Percentiles rank a stretch among this genome's conserved stretches.
Evolutionary conservation across 2,888 invertebrate species (phyloP).

Genomic region (Hipparchia semele): DNA sequence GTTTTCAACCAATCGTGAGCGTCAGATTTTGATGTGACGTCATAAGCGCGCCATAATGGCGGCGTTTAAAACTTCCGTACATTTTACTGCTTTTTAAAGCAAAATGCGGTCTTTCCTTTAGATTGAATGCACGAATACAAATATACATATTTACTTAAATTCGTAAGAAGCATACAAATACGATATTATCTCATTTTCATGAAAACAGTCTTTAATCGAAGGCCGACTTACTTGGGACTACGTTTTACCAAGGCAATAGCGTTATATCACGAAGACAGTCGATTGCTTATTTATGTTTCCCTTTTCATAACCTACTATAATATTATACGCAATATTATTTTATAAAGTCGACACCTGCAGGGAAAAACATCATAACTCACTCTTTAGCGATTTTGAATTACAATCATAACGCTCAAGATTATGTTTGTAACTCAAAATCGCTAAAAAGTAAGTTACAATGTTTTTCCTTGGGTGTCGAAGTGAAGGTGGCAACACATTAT

Average conservation of each 20-base stretch:
- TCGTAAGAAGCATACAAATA: conserved; percentile 43
- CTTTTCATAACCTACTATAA: conserved; percentile 14
- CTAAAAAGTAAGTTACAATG: too few species aligned
- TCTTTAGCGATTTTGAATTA: too few species aligned
- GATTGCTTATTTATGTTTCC: conserved; percentile 24
- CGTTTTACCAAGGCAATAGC: conserved; percentile 39
- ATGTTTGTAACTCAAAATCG: too few species aligned
- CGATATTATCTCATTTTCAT: conserved; percentile 32
- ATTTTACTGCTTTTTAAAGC: not conserved
- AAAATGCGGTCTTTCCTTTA: not conserved
- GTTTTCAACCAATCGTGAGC: too few species aligned
- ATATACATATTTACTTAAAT: conserved; percentile 34
- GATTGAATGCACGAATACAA: not conserved
- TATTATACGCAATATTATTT: not conserved
- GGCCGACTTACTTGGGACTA: conserved; percentile 49
- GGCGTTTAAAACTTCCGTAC: too few species aligned
- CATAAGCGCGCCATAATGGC: too few species aligned
- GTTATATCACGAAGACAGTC: conserved; percentile 37
- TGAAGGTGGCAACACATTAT: not conserved
- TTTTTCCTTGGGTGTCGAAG: not conserved
- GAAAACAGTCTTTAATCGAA: conserved; percentile 49
- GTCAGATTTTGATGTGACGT: too few species aligned
- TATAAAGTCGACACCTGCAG: too few species aligned
- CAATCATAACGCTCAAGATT: too few species aligned
- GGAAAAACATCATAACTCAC: too few species aligned